These are phyloP conservation scores for Slavum lentiscoides DNA, from an alignment of 2,888 invertebrate species.

Conservation along the genomic window DNA sequence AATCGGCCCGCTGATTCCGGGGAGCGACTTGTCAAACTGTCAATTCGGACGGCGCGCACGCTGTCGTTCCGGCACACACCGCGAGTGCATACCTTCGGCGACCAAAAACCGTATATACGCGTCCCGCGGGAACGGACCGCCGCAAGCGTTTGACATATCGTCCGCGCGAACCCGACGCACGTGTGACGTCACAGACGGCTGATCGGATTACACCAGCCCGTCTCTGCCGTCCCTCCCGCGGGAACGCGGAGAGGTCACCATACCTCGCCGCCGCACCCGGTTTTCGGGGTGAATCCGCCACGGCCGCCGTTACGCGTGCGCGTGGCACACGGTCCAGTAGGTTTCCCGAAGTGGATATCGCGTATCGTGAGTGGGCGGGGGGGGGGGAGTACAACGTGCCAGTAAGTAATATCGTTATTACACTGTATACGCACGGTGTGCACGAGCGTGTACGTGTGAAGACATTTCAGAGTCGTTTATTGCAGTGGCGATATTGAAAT, in stretches of 20 bases:
- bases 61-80: neutral
- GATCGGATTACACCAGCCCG: no score
- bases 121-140: neutral
- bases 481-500: no score
- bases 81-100: neutral
- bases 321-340: neutral
- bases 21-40: neutral
- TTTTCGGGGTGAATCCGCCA: constrained; percentile 1
- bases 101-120: neutral
- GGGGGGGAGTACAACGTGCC: no score
- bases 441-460: no score
- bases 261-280: neutral
- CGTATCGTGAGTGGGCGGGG: neutral
- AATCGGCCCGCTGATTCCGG: no score
- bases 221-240: constrained; percentile 9
- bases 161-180: no score
- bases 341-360: constrained; percentile 36
- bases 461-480: no score
- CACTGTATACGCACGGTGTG: no score
- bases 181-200: no score
- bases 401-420: no score
- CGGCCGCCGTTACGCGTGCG: neutral
- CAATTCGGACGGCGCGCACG: neutral
- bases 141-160: no score
- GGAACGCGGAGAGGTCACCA: neutral